phyloP scores from a whole-genome alignment of 1,140 invertebrate species.

The Drosophila kohkoa region DNA sequence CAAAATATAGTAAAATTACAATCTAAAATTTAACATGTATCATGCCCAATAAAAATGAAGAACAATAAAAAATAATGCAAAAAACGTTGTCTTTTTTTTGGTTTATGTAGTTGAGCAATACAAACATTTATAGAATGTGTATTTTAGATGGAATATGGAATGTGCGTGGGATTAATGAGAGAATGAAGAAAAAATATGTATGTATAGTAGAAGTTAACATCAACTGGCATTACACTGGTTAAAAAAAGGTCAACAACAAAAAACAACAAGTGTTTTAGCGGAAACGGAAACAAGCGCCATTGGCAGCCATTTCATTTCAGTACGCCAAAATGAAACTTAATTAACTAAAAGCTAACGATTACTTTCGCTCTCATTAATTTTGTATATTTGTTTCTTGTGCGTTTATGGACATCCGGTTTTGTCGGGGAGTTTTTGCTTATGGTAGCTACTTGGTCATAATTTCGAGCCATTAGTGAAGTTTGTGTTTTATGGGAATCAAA shows the following conservation, averaged over 20 bases:
- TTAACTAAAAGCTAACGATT: constrained; percentile 21
- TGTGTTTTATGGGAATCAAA: constrained; percentile 15
- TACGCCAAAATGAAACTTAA: constrained; percentile 26
- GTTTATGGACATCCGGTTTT: constrained; percentile 29
- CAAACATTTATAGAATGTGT: constrained; percentile 3
- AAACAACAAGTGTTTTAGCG: constrained; percentile 22
- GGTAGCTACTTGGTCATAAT: constrained; percentile 1
- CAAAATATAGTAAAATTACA: constrained; percentile 32
- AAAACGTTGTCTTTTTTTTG: background rate
- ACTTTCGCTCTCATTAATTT: background rate
- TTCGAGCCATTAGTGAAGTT: background rate
- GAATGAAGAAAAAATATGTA: background rate
- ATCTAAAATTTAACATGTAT: constrained; percentile 19
- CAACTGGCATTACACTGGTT: constrained; percentile 36
- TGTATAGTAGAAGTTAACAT: background rate
- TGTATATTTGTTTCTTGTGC: background rate
- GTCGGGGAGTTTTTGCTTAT: background rate
- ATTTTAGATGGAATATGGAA: background rate
- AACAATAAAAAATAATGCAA: background rate
- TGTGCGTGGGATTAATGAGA: constrained; percentile 10
- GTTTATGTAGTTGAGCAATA: constrained; percentile 14
- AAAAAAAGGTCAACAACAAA: constrained; percentile 17
- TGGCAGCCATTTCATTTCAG: constrained; percentile 38
- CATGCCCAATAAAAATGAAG: constrained; percentile 34
- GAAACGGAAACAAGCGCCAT: constrained; percentile 53